A percentile compares a stretch with the other conserved stretches of the same genome.
phyloP scores from a whole-genome alignment of 2,113 vertebrate species.

The Xenopus borealis region DNA sequence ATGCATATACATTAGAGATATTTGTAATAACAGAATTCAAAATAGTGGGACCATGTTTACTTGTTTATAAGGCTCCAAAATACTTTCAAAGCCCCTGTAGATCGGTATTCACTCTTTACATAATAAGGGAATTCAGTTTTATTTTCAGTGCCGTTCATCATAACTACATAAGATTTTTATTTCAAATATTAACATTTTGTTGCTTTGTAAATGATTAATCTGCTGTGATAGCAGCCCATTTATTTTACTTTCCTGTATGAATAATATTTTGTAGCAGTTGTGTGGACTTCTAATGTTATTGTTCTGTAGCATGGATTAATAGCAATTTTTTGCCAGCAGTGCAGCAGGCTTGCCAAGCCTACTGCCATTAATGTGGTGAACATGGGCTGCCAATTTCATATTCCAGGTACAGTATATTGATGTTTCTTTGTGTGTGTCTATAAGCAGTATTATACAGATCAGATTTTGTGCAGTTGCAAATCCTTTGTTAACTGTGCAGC shows the following conservation, averaged over 20 bases:
- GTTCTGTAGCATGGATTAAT: conserved; percentile 13
- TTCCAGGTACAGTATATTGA: not conserved
- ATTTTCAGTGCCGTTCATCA: conserved; percentile 22
- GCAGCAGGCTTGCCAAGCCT: conserved; percentile 12
- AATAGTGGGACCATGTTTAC: too few species aligned
- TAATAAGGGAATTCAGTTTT: not conserved
- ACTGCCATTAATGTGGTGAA: conserved; percentile 18
- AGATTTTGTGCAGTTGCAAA: too few species aligned
- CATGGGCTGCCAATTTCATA: not conserved
- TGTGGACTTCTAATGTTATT: conserved; percentile 9
- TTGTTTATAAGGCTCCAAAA: too few species aligned
- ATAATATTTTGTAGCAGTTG: conserved; percentile 22
- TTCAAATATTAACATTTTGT: conserved; percentile 13
- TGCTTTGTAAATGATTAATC: conserved; percentile 37
- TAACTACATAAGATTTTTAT: conserved; percentile 27
- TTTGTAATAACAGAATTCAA: too few species aligned
- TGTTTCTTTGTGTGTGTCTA: too few species aligned
- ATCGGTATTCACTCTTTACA: too few species aligned
- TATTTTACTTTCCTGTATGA: conserved; percentile 23
- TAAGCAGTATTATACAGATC: too few species aligned
- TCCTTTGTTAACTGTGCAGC: too few species aligned
- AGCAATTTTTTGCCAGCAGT: conserved; percentile 12
- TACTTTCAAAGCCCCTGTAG: too few species aligned
- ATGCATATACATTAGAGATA: too few species aligned
- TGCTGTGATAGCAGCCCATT: conserved; percentile 24